Base-by-base conservation (phyloP, 1,140 invertebrate genomes). In the Octopus sinensis region DNA sequence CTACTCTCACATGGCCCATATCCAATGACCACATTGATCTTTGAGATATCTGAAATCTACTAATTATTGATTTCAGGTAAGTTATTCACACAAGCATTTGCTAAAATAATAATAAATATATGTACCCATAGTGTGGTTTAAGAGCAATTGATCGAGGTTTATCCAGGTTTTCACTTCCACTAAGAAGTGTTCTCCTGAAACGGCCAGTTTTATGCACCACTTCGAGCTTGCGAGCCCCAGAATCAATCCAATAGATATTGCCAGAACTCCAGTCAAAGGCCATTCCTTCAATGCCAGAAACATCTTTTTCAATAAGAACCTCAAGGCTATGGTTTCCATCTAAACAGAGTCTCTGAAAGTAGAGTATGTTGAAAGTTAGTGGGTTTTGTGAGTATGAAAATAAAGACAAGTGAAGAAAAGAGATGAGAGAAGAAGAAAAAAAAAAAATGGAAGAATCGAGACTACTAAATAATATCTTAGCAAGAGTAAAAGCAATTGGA, bases 171-270 rank as follows among this genome's bases (percentile, higher is more conserved):
- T 83, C 10, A 1, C 78, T 83, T 0, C 30, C 53, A 53, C 79
- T 83, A 52, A 88, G 82, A 53, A 90, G 79, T 4, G 62, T 80
- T 5, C 83, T 54, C n/a, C 87, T 68, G 80, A 91, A 91, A 5
- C 91, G 88, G 1, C 95, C 90, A 87, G 96, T 94, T 0, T 93
- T 95, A 68, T 94, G 91, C 3, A 96, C 94, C 4, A 96, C 93
- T 89, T 96, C 95, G 84, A 97, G 96, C 85, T 62, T 84, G 43
- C 83, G 79, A 7, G 62, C 62, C 5, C 23, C 82, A 10, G 86
- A 92, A 80, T 88, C 87, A 4, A 88, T 81, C 88, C 87, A 90
- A 83, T 86, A 90, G 7, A 90, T 79, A 77, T 85, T 86, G 4
- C 83, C 80, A 30, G 79, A 84, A 17, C 87, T 86, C 88, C 88